A percentile compares a stretch with the other conserved stretches of the same genome.
Conservation (phyloP, 2,113 vertebrate species). For the Gymnocephalus cernua region DNA sequence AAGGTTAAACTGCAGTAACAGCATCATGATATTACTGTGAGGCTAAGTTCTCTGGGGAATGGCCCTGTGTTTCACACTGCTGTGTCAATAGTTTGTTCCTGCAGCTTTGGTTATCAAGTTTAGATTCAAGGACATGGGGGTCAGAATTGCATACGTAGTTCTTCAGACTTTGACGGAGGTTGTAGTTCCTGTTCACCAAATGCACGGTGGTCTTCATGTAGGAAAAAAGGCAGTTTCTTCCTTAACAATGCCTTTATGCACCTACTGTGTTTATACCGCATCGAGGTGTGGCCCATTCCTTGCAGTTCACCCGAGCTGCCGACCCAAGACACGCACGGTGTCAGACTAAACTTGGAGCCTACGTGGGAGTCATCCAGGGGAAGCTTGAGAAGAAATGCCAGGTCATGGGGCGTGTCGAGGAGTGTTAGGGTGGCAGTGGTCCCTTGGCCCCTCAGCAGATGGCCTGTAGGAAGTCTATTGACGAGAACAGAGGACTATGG, state of each 20-base stretch:
- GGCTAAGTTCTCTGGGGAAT: conserved; percentile 6
- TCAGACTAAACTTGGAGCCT: conserved; percentile 77
- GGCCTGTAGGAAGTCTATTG: conserved; percentile 74
- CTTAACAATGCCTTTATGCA: conserved; percentile 10
- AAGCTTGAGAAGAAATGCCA: conserved; percentile 72
- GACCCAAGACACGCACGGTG: conserved; percentile 42
- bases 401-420: conserved; percentile 72
- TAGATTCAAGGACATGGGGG: conserved; percentile 40
- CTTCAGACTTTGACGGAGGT: conserved; percentile 16
- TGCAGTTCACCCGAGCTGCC: conserved; percentile 32
- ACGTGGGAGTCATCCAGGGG: conserved; percentile 68
- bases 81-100: conserved; percentile 50
- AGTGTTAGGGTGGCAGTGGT: conserved; percentile 63
- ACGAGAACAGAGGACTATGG: conserved; percentile 54
- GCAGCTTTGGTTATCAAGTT: conserved; percentile 43
- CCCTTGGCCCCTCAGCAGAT: conserved; percentile 74
- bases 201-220: conserved; percentile 32
- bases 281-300: conserved; percentile 59
- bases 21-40: conserved; percentile 14
- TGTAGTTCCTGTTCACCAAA: conserved; percentile 38
- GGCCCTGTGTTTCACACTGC: conserved; percentile 31
- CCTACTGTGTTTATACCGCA: conserved; percentile 62
- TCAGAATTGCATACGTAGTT: not conserved
- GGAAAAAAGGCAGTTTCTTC: conserved; percentile 36
- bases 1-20: conserved; percentile 11